These are phyloP conservation scores for Drosophila rufa DNA, from an alignment of 1,140 invertebrate genomes.

Conservation along the genomic window DNA sequence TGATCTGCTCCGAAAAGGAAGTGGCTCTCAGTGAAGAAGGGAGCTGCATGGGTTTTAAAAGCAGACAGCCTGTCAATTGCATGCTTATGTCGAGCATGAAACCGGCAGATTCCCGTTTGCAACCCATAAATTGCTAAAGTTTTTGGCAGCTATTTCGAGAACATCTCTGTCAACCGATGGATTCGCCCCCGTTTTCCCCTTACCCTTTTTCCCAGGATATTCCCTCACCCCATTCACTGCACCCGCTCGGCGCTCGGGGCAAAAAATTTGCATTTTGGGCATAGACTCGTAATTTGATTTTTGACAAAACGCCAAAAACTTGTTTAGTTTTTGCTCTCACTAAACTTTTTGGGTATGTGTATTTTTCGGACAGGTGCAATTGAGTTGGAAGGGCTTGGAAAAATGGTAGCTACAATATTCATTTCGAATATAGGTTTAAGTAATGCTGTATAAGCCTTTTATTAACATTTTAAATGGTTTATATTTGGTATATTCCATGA, in stretches of 20 bases:
- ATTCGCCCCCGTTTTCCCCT: not conserved
- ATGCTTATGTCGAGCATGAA: conserved; percentile 35
- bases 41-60: conserved; percentile 41
- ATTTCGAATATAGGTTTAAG: not conserved
- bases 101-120: conserved; percentile 29
- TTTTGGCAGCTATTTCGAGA: conserved; percentile 50
- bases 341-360: conserved; percentile 14
- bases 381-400: not conserved
- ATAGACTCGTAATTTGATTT: conserved; percentile 61
- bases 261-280: conserved; percentile 52
- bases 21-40: conserved; percentile 19
- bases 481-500: too few relatives aligned
- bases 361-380: not conserved
- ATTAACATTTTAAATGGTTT: too few relatives aligned
- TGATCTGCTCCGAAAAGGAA: conserved; percentile 71
- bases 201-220: not conserved
- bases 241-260: not conserved
- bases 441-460: too few relatives aligned
- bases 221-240: not conserved
- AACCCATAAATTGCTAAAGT: conserved; percentile 61
- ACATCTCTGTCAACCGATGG: conserved; percentile 26
- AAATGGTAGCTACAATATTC: not conserved
- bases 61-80: conserved; percentile 61
- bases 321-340: conserved; percentile 48
- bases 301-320: conserved; percentile 54